A percentile compares a stretch with the other conserved stretches of the same genome.
phyloP scores from a whole-genome alignment of 2,797 vertebrate genomes.

The Meriones psammophilus region DNA sequence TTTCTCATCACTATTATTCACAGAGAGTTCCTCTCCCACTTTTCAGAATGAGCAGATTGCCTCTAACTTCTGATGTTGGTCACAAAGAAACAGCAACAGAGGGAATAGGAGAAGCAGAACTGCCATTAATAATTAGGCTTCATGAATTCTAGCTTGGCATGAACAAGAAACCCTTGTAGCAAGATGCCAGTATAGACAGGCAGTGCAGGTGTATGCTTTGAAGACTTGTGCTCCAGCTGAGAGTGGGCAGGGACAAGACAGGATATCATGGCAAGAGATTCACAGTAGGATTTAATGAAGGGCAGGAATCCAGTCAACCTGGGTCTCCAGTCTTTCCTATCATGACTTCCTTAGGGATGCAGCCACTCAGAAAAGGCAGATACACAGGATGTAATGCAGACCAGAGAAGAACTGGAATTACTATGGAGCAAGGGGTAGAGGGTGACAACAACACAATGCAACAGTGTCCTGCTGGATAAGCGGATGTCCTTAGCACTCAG shows the following conservation, averaged over 20 bases:
- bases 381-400: neutral
- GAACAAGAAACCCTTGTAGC: neutral
- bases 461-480: neutral
- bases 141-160: neutral
- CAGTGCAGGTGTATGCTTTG: neutral
- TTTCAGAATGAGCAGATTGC: neutral
- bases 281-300: neutral
- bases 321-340: neutral
- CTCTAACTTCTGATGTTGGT: neutral
- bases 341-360: neutral
- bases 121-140: neutral
- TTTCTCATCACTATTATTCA: neutral
- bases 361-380: neutral
- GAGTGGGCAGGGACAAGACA: neutral
- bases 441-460: neutral
- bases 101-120: neutral
- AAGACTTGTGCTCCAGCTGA: neutral
- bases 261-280: neutral
- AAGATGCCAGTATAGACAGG: neutral
- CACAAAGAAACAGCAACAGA: neutral
- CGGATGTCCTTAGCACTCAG: neutral
- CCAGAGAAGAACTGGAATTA: neutral
- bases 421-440: neutral
- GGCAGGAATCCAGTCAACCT: neutral
- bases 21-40: neutral